Evolutionary conservation across 2,113 vertebrate species (phyloP), one percentile per base, ranked within the genome.

Genomic region (Pteruthius melanotis): DNA sequence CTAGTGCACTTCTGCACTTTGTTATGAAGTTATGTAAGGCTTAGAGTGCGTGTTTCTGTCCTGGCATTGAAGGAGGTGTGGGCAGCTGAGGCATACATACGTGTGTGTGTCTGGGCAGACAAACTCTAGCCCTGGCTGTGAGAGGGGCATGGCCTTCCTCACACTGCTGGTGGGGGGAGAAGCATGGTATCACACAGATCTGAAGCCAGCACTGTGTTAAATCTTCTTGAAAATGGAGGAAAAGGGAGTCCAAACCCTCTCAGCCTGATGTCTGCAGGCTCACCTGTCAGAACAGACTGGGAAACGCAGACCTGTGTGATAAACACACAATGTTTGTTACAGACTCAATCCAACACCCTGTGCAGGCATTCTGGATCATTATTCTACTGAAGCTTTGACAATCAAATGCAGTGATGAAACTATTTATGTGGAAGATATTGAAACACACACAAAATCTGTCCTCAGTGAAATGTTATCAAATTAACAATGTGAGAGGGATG

Each of bases 31-130:
- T 15, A 24, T 17, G 14, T 37, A 12, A 11, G 39, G 35, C 23
- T 71, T 11, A 30, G 11, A 35, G 23, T 13, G 27, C 0, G 0
- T 35, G 44, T 39, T 47, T 74, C 7, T 84, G 69, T 78, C 11
- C n/a, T 66, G 76, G 9, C 28, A 49, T 1, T 3, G 17, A 40
- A 17, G 23, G 63, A 64, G 9, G 7, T 5, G 15, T 3, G 11
- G 33, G 26, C 31, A 24, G 50, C 39, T 2, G 7, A 78, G 63
- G 22, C 0, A 1, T 11, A 9, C 1, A 1, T 1, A 4, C 8
- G 49, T 6, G 31, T 11, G 17, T 56, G 5, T 10, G 21, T 28
- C 49, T 24, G 23, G 19, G 40, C 57, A 92, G n/a, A 23, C 2
- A 45, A 57, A 44, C 11, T 44, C 27, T 50, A 87, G 26, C 30